These are phyloP conservation scores for Drosophila santomea DNA, from an alignment of 1,140 invertebrate genomes.

Conservation along the genomic window DNA sequence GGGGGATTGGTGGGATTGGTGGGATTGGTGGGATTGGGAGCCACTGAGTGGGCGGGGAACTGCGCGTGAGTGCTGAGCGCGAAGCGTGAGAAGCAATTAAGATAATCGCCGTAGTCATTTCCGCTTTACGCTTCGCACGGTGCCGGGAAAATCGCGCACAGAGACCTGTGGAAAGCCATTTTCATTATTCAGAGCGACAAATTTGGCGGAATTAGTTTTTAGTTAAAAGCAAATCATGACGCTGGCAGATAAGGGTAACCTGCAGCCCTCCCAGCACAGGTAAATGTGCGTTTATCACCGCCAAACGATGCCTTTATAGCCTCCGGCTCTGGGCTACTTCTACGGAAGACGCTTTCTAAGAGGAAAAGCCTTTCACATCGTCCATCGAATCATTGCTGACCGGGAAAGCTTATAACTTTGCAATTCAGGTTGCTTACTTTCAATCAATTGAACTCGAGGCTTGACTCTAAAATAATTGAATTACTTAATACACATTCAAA, in stretches of 20 bases:
- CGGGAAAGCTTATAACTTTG: no score
- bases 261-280: neutral
- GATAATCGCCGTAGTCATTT: conserved; percentile 78
- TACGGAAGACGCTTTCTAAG: neutral
- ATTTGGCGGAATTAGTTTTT: conserved; percentile 76
- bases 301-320: conserved; percentile 33
- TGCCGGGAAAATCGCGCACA: conserved; percentile 5
- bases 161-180: conserved; percentile 16
- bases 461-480: no score
- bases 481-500: no score
- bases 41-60: neutral
- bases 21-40: neutral
- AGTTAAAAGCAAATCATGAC: conserved; percentile 79
- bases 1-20: neutral
- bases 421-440: no score
- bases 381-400: no score
- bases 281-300: conserved; percentile 44
- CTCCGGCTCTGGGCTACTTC: neutral
- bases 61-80: conserved; percentile 32
- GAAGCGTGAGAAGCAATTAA: conserved; percentile 76
- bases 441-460: no score
- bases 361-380: conserved; percentile 19
- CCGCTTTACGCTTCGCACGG: conserved; percentile 63
- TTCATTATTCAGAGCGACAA: conserved; percentile 74
- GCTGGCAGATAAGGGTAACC: conserved; percentile 48